Conservation (phyloP, 2,797 vertebrate genomes). For the Botia kubotai region DNA sequence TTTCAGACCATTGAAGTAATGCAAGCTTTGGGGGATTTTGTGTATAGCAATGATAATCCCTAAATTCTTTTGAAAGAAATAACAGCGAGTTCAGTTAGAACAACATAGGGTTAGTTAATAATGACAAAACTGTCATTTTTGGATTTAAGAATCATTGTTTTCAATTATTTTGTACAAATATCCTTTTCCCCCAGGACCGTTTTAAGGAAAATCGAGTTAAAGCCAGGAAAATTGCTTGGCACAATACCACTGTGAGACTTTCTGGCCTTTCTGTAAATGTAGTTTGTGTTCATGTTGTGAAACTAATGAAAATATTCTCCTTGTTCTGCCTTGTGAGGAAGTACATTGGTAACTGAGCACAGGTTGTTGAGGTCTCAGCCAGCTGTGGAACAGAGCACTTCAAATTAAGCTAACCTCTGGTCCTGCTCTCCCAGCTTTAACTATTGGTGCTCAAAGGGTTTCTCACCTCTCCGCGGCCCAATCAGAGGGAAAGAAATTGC, state of each 20-base stretch:
- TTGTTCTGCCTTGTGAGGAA: background rate
- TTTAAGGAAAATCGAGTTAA: background rate
- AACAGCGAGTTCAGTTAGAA: background rate
- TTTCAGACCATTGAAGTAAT: background rate
- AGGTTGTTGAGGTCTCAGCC: background rate
- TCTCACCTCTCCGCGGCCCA: conserved; percentile 63
- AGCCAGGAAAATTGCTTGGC: background rate
- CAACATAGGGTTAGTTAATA: background rate
- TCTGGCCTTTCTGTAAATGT: background rate
- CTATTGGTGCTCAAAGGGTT: conserved; percentile 53
- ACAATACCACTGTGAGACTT: background rate
- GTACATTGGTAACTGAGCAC: background rate
- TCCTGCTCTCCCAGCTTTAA: conserved; percentile 36
- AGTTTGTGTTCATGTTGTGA: background rate
- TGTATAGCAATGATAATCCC: no score
- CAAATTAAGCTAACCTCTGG: conserved; percentile 44
- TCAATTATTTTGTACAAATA: background rate
- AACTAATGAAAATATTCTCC: background rate
- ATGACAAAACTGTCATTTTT: background rate
- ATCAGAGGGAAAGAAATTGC: conserved; percentile 64
- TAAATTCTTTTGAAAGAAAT: background rate
- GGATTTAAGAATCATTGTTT: no score
- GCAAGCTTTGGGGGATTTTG: no score
- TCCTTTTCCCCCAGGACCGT: background rate
- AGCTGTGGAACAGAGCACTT: background rate